These are phyloP conservation scores for Cossypha polioptera DNA, from an alignment of 2,797 vertebrate genomes.

Conservation along the genomic window DNA sequence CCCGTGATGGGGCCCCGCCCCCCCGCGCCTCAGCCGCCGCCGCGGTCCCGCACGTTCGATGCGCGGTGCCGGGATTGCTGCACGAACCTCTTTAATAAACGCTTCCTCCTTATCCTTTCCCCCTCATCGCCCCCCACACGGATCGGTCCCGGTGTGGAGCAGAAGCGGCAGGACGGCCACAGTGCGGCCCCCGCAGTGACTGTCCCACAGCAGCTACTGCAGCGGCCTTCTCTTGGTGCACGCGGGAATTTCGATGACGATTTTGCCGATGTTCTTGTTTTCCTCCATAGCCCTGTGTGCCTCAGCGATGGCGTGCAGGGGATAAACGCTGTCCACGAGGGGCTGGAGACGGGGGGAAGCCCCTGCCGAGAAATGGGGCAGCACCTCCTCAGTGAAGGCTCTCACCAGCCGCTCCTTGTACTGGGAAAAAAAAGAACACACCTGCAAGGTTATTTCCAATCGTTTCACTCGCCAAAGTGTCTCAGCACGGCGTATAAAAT, in stretches of 20 bases:
- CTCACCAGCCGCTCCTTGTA: constrained; percentile 84
- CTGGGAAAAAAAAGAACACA: constrained; percentile 38
- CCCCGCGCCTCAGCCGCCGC: too few relatives aligned
- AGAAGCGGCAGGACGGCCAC: neutral
- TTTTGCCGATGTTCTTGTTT: constrained; percentile 85
- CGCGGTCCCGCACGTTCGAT: fast-evolving
- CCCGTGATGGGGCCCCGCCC: too few relatives aligned
- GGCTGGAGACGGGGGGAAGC: constrained; percentile 67
- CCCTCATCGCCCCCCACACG: neutral
- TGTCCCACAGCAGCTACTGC: too few relatives aligned
- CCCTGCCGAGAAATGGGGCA: constrained; percentile 76
- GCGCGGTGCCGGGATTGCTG: fast-evolving
- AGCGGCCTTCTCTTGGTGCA: neutral
- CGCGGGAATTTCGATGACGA: constrained; percentile 75
- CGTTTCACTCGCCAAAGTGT: neutral
- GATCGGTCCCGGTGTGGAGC: neutral
- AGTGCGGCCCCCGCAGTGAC: neutral
- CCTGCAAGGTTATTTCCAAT: neutral
- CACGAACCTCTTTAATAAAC: neutral
- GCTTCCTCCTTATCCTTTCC: neutral
- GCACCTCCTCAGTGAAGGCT: constrained; percentile 73
- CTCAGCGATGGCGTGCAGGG: constrained; percentile 71
- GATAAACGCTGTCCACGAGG: constrained; percentile 78
- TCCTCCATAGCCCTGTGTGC: constrained; percentile 84
- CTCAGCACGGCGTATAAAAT: fast-evolving